Evolutionary conservation across 2,888 invertebrate genomes (phyloP).

Genomic region (Cylindroiulus punctatus): DNA sequence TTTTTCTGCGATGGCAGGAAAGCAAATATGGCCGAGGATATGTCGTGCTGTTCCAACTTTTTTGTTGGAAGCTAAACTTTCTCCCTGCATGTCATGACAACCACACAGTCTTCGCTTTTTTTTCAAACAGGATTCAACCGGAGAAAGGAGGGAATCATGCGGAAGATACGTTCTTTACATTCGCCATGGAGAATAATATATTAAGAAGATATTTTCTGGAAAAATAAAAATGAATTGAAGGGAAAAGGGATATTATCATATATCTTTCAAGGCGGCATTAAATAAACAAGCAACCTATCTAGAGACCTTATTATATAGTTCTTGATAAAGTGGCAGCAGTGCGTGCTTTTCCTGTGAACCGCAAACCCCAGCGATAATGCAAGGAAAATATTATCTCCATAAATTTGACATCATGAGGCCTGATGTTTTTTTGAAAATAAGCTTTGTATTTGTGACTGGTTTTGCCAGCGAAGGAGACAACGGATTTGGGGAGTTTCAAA

Average conservation of each 20-base stretch:
- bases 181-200: neutral
- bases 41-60: neutral
- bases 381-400: conserved; percentile 20
- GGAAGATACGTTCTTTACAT: conserved; percentile 20
- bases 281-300: conserved; percentile 37
- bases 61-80: conserved; percentile 37
- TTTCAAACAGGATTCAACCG: neutral
- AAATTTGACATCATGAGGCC: neutral
- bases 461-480: neutral
- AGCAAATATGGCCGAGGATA: neutral
- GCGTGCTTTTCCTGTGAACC: conserved; percentile 38
- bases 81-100: neutral
- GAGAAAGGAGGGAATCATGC: conserved; percentile 38
- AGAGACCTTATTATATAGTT: neutral
- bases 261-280: conserved; percentile 4
- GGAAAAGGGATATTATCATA: conserved; percentile 10
- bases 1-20: neutral
- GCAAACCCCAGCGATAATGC: conserved; percentile 31
- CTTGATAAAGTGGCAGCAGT: conserved; percentile 38
- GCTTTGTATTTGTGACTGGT: neutral
- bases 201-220: conserved; percentile 14
- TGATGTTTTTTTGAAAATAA: neutral
- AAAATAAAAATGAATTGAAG: conserved; percentile 38
- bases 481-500: no score
- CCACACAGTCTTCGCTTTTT: neutral